These are phyloP conservation scores for Drosophila bifasciata DNA, from an alignment of 1,140 invertebrate species.

Conservation along the genomic window DNA sequence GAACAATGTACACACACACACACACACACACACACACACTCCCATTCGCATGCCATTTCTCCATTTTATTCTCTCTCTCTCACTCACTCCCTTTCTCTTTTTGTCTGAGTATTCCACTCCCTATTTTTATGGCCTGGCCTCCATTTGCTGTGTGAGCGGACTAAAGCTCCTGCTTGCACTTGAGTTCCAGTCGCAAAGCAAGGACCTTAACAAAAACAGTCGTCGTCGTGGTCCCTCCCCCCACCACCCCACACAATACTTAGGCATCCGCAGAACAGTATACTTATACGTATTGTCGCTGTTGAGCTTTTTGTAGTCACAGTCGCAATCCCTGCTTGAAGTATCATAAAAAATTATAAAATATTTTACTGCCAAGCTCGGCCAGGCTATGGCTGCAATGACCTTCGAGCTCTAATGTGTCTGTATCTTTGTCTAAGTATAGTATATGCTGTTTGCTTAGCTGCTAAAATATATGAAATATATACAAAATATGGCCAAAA, in stretches of 20 bases:
- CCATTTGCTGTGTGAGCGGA: constrained; percentile 11
- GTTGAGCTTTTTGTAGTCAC: constrained; percentile 13
- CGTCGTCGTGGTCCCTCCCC: too few relatives aligned
- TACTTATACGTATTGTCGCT: too few relatives aligned
- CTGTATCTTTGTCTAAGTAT: constrained; percentile 18
- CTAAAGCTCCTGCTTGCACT: constrained; percentile 62
- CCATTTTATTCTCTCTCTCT: constrained; percentile 45
- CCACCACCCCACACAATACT: constrained; percentile 7
- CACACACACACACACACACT: too few relatives aligned
- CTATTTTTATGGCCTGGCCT: too few relatives aligned
- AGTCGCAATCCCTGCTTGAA: constrained; percentile 22
- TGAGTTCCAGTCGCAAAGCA: constrained; percentile 34
- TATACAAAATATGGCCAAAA: not conserved
- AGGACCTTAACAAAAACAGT: constrained; percentile 51
- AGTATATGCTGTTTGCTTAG: constrained; percentile 33
- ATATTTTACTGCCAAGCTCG: constrained; percentile 64
- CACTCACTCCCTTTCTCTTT: constrained; percentile 62
- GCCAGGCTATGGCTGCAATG: constrained; percentile 61
- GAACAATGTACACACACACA: constrained; percentile 36
- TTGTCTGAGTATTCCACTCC: constrained; percentile 14
- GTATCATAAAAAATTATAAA: constrained; percentile 74
- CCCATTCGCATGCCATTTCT: constrained; percentile 36
- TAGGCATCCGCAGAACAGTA: constrained; percentile 6
- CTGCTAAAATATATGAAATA: constrained; percentile 1
- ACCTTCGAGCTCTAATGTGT: constrained; percentile 34